Conservation (phyloP, 2,888 invertebrate genomes). For the Ditula angustiorana region DNA sequence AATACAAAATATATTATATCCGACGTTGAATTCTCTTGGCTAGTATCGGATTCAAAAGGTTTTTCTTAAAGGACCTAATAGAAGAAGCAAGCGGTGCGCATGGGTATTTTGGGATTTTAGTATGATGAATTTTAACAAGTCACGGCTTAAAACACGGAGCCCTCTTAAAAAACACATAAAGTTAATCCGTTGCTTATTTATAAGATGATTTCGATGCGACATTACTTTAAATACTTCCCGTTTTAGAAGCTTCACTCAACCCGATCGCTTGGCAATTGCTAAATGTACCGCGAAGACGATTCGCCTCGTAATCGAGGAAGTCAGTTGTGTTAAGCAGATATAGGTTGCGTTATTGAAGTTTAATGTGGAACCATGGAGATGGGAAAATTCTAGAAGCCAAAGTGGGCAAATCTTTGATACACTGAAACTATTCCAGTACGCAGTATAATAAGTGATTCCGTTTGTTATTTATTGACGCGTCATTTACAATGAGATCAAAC, state of each 20-base stretch:
- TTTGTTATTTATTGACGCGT: no score
- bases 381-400: neutral
- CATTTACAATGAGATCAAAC: no score
- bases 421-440: neutral
- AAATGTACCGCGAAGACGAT: conserved; percentile 73
- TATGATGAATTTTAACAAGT: no score
- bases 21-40: no score
- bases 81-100: no score
- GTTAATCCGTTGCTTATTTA: conserved; percentile 1
- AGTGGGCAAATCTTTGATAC: neutral
- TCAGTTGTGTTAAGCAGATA: conserved; percentile 63
- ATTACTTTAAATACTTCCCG: conserved; percentile 32
- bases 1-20: no score
- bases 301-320: conserved; percentile 70
- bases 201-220: conserved; percentile 10
- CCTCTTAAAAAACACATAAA: neutral
- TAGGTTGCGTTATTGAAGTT: conserved; percentile 25
- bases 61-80: no score
- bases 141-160: neutral
- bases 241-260: conserved; percentile 29
- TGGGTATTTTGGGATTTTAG: no score
- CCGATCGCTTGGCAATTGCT: conserved; percentile 44
- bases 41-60: no score
- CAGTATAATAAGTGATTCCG: neutral
- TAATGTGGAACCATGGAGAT: conserved; percentile 21